Evolutionary conservation across 2,113 vertebrate genomes (phyloP).

Genomic region (Salvelinus sp.): DNA sequence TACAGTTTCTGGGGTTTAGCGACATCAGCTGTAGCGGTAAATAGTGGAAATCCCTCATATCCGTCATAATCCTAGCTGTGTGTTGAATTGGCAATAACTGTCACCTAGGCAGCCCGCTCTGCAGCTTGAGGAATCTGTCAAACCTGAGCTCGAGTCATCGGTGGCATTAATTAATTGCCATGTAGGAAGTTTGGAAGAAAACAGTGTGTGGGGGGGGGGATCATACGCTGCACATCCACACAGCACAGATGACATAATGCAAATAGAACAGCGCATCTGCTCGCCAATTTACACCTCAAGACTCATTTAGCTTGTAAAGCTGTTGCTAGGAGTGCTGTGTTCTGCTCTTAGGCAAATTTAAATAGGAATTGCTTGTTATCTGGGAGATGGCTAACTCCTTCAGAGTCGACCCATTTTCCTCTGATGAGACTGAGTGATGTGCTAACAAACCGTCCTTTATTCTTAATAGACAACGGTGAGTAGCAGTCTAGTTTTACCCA

Average conservation of each 20-base stretch:
- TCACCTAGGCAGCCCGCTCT: not conserved
- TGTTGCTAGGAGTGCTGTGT: not conserved
- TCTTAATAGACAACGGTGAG: constrained; percentile 25
- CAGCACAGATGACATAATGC: not conserved
- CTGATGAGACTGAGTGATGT: constrained; percentile 10
- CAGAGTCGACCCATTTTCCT: constrained; percentile 31
- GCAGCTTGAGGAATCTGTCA: not conserved
- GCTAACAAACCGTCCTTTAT: constrained; percentile 18
- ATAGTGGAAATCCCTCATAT: not conserved
- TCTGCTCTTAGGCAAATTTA: not conserved
- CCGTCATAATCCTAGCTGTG: not conserved
- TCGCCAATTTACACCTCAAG: too few species aligned
- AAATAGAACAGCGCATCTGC: too few species aligned
- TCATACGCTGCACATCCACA: not conserved
- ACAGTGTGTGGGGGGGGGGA: not conserved
- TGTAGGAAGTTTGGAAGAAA: not conserved
- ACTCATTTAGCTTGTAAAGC: too few species aligned
- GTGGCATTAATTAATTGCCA: not conserved
- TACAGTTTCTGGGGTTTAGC: not conserved
- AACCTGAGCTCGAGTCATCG: not conserved
- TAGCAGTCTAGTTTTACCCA: constrained; percentile 28
- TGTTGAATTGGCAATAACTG: not conserved
- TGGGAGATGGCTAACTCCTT: constrained; percentile 14
- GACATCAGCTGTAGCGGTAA: not conserved
- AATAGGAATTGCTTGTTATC: constrained; percentile 25